A percentile compares a stretch with the other conserved stretches of the same genome.
Evolutionary conservation across 2,888 invertebrate species (phyloP).

Genomic region (Ptilodon capucinus): DNA sequence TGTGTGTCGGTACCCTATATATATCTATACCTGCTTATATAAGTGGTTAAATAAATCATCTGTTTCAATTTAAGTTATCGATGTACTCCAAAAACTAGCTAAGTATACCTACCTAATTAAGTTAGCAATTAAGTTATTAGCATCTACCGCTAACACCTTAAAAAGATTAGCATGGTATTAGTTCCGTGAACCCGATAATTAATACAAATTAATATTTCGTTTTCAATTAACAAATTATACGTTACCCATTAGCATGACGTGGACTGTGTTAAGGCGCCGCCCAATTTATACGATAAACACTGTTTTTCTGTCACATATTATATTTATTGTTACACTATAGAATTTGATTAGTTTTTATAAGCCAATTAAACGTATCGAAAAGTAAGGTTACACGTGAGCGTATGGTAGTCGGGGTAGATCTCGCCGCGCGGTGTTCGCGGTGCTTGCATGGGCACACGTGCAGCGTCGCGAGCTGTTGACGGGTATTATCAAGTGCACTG

Average conservation of each 20-base stretch:
- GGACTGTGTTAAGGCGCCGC: constrained; percentile 58
- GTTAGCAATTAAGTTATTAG: constrained; percentile 30
- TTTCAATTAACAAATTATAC: constrained; percentile 27
- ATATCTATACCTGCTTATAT: too few relatives aligned
- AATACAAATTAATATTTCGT: neutral
- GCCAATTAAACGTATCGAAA: constrained; percentile 30
- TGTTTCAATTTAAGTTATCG: too few relatives aligned
- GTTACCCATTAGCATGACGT: constrained; percentile 74
- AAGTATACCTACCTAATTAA: neutral
- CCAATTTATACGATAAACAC: constrained; percentile 69
- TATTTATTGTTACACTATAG: constrained; percentile 60
- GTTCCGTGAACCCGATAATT: constrained; percentile 1
- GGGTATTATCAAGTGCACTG: constrained; percentile 41
- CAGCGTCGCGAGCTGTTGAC: constrained; percentile 31
- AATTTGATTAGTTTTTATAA: constrained; percentile 38
- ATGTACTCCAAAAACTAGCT: neutral
- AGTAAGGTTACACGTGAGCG: constrained; percentile 28
- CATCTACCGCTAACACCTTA: constrained; percentile 9
- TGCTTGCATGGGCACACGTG: constrained; percentile 34
- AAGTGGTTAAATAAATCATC: too few relatives aligned
- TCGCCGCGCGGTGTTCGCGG: constrained; percentile 19
- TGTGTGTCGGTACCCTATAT: too few relatives aligned
- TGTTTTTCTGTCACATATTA: constrained; percentile 66
- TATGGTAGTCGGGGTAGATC: constrained; percentile 15
- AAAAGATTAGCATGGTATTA: constrained; percentile 11